Base-by-base conservation (phyloP, 2,888 invertebrate genomes). In the Invenusta paracnida region DNA sequence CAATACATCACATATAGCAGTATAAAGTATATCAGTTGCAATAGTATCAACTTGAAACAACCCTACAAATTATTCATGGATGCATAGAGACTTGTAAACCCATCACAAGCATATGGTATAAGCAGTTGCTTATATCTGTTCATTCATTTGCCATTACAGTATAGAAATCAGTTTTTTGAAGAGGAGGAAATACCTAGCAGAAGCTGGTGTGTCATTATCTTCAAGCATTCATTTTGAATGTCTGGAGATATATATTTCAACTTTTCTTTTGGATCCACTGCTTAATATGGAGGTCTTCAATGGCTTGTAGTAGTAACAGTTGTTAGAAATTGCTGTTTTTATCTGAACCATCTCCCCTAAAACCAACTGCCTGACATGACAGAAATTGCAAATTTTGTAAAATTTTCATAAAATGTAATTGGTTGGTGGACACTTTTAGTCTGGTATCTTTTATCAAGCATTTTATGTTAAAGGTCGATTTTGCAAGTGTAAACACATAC, bases 311-410 rank as follows among this genome's bases (percentile, higher is more conserved):
- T 82, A 30, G 17, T 2, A 82, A 17, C 2, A 23, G 5, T 30
- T 82, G 82, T 13, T 13, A 5, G n/a, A 82, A 82, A 30, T 13
- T 11, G 17, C 30, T 30, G n/a, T 28, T 28, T 25, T 73, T 73
- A 2, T 25, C n/a, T 2, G 2, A 5, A 23, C 23, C 73, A 73
- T 73, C 73, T 73, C 25, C 73, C 23, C 73, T 73, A 13, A 73
- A 73, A 23, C 11, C 73, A 13, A 73, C 11, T 73, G 11, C 23
- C 23, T 73, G 27, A 5, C 73, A 23, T 23, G 73, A 73, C 73
- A 73, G 23, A 73, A 73, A 73, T 73, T 73, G 73, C 23, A 73
- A 73, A 73, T 5, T 73, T 73, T 73, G 73, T 73, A 73, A 73
- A 23, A 73, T 73, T 73, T 73, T 73, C 73, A 73, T 5, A 48